Evolutionary conservation across 2,797 vertebrate genomes (phyloP).

Genomic region (Hemibagrus guttatus): DNA sequence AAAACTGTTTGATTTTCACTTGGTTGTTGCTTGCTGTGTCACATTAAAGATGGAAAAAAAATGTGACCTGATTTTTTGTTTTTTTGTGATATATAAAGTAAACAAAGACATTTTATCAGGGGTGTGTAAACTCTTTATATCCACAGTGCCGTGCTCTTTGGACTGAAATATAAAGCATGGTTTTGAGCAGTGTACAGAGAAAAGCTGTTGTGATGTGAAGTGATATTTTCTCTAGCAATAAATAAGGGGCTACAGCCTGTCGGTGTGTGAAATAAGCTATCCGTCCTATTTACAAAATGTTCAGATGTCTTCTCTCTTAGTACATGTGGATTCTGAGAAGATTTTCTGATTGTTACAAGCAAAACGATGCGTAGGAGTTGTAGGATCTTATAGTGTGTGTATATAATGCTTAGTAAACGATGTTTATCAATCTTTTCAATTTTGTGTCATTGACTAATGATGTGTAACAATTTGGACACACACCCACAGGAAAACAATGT

Average conservation of each 20-base stretch:
- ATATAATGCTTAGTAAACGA: constrained; percentile 1
- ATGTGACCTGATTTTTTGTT: background rate
- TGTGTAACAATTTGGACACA: constrained; percentile 16
- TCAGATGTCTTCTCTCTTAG: background rate
- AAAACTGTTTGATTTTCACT: background rate
- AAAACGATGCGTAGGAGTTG: background rate
- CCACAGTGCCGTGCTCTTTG: constrained; percentile 3
- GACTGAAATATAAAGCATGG: constrained; percentile 8
- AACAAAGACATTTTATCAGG: background rate
- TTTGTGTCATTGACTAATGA: background rate
- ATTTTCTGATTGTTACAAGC: background rate
- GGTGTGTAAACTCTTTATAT: background rate
- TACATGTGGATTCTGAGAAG: background rate
- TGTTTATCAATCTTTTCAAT: background rate
- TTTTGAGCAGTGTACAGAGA: constrained; percentile 6
- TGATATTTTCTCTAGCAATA: constrained; percentile 38
- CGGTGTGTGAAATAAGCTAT: background rate
- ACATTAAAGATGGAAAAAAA: too few relatives aligned
- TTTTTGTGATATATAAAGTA: background rate
- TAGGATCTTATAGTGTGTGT: background rate
- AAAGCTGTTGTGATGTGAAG: background rate
- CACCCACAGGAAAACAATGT: background rate
- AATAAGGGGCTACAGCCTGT: constrained; percentile 33
- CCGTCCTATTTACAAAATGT: background rate
- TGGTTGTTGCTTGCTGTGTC: background rate